Conservation (phyloP, 2,888 invertebrate genomes). For the Apodemia mormo region DNA sequence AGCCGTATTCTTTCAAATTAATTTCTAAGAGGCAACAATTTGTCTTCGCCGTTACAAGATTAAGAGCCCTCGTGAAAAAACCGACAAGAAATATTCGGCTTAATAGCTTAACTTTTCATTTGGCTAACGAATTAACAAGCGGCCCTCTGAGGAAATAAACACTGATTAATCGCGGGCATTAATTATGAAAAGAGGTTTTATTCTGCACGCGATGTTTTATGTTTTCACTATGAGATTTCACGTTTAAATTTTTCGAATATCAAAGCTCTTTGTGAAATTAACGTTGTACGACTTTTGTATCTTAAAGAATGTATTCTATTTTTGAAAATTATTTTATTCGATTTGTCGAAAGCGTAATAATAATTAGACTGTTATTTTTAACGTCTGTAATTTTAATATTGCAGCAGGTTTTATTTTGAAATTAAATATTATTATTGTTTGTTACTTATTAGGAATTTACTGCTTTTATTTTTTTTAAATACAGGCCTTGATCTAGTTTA, state of each 20-base stretch:
- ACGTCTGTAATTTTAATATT: neutral
- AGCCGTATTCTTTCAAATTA: constrained; percentile 61
- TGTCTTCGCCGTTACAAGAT: constrained; percentile 53
- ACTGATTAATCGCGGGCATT: constrained; percentile 64
- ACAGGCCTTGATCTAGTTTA: too few relatives aligned
- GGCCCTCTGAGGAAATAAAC: constrained; percentile 64
- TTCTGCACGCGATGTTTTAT: constrained; percentile 30
- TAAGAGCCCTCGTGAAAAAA: constrained; percentile 58
- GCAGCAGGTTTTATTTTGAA: neutral
- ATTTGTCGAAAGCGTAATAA: neutral
- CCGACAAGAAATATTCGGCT: constrained; percentile 54
- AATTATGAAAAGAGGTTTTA: constrained; percentile 40
- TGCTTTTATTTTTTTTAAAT: too few relatives aligned
- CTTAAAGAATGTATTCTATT: constrained; percentile 1
- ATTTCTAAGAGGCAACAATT: constrained; percentile 65
- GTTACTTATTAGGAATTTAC: too few relatives aligned
- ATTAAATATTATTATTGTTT: neutral
- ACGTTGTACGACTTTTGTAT: neutral
- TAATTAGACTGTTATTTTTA: neutral
- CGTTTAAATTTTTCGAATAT: constrained; percentile 18
- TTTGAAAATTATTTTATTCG: neutral
- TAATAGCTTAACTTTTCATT: constrained; percentile 82
- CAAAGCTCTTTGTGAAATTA: neutral
- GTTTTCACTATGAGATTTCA: constrained; percentile 26
- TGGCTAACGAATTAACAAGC: constrained; percentile 72